Conservation (phyloP, 2,888 invertebrate species). For the Lysandra bellargus region DNA sequence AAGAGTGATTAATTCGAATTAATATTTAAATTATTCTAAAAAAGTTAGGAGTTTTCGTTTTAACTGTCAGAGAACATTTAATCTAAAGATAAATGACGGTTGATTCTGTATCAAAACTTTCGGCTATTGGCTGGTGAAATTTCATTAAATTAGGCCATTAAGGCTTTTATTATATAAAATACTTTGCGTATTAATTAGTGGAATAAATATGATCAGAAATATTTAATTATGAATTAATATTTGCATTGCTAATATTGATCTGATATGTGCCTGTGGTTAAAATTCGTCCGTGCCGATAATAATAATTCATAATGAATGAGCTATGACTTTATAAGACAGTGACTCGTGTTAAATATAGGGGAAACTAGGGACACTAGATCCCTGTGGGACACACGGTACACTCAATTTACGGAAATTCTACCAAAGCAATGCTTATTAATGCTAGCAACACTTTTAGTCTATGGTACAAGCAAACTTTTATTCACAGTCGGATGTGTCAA, state of each 20-base stretch:
- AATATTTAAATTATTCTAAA: background rate
- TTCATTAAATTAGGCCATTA: constrained; percentile 15
- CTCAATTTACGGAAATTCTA: too few relatives aligned
- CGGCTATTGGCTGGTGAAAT: background rate
- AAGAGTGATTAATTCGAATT: background rate
- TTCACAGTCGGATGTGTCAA: too few relatives aligned
- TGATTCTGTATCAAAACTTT: constrained; percentile 11
- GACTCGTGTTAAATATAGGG: too few relatives aligned
- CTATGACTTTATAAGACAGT: too few relatives aligned
- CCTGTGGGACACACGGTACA: too few relatives aligned
- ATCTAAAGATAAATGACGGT: constrained; percentile 14
- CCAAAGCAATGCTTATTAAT: too few relatives aligned
- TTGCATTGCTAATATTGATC: background rate
- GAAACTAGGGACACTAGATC: too few relatives aligned
- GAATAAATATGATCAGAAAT: background rate
- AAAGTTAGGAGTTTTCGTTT: background rate
- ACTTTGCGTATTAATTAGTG: background rate
- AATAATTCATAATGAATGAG: background rate
- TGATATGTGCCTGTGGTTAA: background rate
- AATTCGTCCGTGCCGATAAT: background rate
- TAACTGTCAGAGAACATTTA: background rate
- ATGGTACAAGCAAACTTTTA: too few relatives aligned
- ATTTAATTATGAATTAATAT: background rate
- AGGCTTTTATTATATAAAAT: constrained; percentile 11
- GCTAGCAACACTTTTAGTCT: too few relatives aligned